Evolutionary conservation across 2,113 vertebrate species (phyloP).

Genomic region (human): GRCh38 chr1:178226001-178226500

Average conservation of each 20-base stretch:
- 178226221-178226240: neutral
- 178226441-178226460: neutral
- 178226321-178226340: slow-evolving; percentile 10
- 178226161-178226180: neutral
- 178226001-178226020: neutral
- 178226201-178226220: neutral
- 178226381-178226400: neutral
- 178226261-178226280: neutral
- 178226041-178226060: neutral
- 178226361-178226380: neutral
- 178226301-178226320: neutral
- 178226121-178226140: neutral
- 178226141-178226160: neutral
- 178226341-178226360: slow-evolving; percentile 2
- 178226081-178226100: neutral
- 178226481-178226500: neutral
- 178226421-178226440: neutral
- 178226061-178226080: slow-evolving; percentile 9
- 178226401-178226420: neutral
- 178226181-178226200: neutral
- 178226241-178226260: neutral
- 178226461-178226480: neutral
- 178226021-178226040: slow-evolving; percentile 18
- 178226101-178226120: neutral
- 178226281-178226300: neutral